Base-by-base conservation (phyloP, 2,797 vertebrate species). In the Morelia viridis region DNA sequence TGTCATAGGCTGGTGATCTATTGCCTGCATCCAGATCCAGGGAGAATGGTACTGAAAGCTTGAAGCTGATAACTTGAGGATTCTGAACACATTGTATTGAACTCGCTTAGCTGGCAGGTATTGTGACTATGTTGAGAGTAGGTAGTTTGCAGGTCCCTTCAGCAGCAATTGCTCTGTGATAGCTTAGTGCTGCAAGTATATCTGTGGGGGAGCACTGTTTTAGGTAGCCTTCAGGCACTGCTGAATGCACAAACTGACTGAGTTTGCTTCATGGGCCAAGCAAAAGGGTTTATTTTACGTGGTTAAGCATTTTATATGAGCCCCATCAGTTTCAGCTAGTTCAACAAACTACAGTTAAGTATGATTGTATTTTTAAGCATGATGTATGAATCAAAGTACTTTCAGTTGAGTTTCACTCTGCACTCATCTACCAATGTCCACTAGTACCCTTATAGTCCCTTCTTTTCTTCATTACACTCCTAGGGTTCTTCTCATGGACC, bases 21-120 rank as follows among this genome's bases (percentile, higher is more conserved):
- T 94, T 91, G 94, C 95, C 94, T 93, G 89, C 91, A 92, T 2
- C 94, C 94, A 53, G 5, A 0, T 93, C 94, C 64, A 89, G 87
- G 93, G 94, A 94, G 93, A 94, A 95, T 92, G 93, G 92, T 64
- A 22, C 93, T 96, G 95, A 96, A 91, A 93, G 93, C 92, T 61
- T 22, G 71, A 85, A 96, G 94, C 95, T 92, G 94, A 41, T 8
- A 17, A 4, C 22, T 41, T 76, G 35, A 76, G 8, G 31, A 17
- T 41, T 17, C 35, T 46, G 71, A 24, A 76, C 17, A 41, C 8
- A 41, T 31, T 68, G n/a, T 2, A 68, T 31, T 68, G 65, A 68
- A 31, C 13, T 68, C 65, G 31, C n/a, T 31, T 17, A 6, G 65
- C n/a, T 68, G 65, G n/a, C 65, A 68, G 5, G 31, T 31, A 31